Evolutionary conservation across 2,797 vertebrate genomes (phyloP).

Genomic region (Poecile montanus): DNA sequence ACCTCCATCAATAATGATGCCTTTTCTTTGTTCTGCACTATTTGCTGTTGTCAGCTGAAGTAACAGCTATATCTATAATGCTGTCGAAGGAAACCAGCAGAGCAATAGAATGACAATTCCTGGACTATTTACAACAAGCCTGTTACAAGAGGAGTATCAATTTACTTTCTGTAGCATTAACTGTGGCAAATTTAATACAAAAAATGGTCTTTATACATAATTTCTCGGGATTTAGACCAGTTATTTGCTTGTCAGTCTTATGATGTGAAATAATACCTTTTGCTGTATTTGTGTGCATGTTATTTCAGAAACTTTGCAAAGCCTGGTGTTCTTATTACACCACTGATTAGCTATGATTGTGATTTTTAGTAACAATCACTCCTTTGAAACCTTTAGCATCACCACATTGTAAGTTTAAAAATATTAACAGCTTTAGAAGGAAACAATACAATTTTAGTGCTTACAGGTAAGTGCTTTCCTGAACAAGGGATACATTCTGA

Average conservation of each 20-base stretch:
- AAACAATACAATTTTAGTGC: neutral
- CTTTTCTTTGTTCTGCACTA: neutral
- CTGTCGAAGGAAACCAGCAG: constrained; percentile 16
- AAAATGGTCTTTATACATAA: neutral
- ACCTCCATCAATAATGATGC: neutral
- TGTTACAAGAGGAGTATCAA: neutral
- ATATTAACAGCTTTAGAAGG: neutral
- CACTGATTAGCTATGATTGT: neutral
- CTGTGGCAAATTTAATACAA: constrained; percentile 7
- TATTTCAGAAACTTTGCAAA: neutral
- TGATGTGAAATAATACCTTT: neutral
- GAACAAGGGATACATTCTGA: neutral
- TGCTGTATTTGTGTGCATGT: neutral
- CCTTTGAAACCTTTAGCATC: neutral
- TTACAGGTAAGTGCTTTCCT: neutral
- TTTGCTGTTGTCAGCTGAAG: constrained; percentile 35
- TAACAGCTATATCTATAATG: neutral
- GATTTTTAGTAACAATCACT: neutral
- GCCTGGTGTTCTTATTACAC: neutral
- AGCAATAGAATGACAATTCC: constrained; percentile 24
- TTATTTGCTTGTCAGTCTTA: neutral
- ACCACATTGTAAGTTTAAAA: neutral
- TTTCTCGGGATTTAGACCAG: neutral
- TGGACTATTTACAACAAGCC: neutral
- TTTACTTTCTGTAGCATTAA: constrained; percentile 36